These are phyloP conservation scores for Mimumesa dahlbomi DNA, from an alignment of 2,888 invertebrate species.

Conservation along the genomic window DNA sequence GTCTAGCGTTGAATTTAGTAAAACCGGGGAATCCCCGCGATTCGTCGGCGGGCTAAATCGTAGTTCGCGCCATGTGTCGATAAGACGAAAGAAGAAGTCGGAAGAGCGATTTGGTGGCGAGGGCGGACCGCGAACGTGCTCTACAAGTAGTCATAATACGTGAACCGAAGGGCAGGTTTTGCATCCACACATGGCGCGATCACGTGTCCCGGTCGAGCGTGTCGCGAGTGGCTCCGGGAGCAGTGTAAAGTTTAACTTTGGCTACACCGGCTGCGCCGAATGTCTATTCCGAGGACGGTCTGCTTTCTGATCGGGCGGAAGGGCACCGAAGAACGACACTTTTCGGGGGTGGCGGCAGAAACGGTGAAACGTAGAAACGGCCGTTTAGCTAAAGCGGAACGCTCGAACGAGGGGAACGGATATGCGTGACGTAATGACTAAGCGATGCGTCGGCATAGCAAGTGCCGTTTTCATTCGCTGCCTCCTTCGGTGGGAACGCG, in stretches of 20 bases:
- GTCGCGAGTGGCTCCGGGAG: slow-evolving; percentile 27
- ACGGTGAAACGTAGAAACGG: slow-evolving; percentile 26
- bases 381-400: slow-evolving; percentile 36
- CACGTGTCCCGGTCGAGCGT: slow-evolving; percentile 60
- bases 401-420: slow-evolving; percentile 27
- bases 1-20: no score
- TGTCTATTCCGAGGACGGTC: slow-evolving; percentile 69
- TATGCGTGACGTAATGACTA: slow-evolving; percentile 66
- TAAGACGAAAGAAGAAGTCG: slow-evolving; percentile 45
- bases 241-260: slow-evolving; percentile 78
- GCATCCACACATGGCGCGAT: slow-evolving; percentile 75
- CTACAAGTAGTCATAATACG: slow-evolving; percentile 71
- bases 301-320: slow-evolving; percentile 61
- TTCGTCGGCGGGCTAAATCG: neutral
- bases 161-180: slow-evolving; percentile 60
- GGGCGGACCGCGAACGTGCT: slow-evolving; percentile 67
- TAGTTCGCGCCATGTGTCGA: slow-evolving; percentile 46
- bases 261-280: slow-evolving; percentile 78
- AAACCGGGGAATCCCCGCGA: no score
- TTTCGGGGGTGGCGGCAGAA: slow-evolving; percentile 10
- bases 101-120: slow-evolving; percentile 25
- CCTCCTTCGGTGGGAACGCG: slow-evolving; percentile 26
- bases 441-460: slow-evolving; percentile 69
- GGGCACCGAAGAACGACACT: slow-evolving; percentile 20
- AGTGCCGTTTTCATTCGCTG: slow-evolving; percentile 50